Evolutionary conservation across 2,888 invertebrate genomes (phyloP).

Genomic region (Autographa gamma): DNA sequence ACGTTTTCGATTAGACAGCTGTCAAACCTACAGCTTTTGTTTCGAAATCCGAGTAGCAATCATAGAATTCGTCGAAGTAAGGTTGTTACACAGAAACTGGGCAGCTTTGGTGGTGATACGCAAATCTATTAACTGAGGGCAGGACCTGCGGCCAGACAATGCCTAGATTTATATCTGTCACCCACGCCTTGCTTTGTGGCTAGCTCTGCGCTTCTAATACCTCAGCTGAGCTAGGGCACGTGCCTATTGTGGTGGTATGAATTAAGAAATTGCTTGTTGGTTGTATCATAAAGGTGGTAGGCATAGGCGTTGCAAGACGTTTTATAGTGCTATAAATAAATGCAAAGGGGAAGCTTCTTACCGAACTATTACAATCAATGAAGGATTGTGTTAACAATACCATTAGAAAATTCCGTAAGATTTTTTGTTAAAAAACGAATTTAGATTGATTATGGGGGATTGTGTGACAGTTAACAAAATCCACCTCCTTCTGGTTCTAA

Average conservation of each 20-base stretch:
- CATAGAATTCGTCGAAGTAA: constrained; percentile 36
- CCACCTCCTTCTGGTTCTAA: too few relatives aligned
- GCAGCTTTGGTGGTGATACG: constrained; percentile 47
- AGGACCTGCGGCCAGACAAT: constrained; percentile 58
- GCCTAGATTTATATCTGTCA: constrained; percentile 61
- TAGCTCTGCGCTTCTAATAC: constrained; percentile 39
- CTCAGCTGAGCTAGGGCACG: constrained; percentile 14
- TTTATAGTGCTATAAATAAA: too few relatives aligned
- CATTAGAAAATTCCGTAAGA: too few relatives aligned
- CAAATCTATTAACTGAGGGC: constrained; percentile 63
- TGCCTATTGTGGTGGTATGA: not conserved
- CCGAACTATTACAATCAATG: too few relatives aligned
- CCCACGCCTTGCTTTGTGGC: constrained; percentile 62
- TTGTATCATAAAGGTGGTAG: not conserved
- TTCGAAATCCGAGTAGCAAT: not conserved
- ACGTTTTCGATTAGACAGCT: not conserved
- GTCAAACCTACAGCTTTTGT: not conserved
- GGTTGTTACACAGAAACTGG: constrained; percentile 13
- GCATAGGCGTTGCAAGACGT: too few relatives aligned
- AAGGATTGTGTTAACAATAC: too few relatives aligned
- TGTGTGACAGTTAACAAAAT: too few relatives aligned
- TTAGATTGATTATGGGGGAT: too few relatives aligned
- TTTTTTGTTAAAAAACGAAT: too few relatives aligned
- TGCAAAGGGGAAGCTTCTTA: too few relatives aligned
- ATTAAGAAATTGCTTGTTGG: not conserved